Evolutionary conservation across 2,888 invertebrate species (phyloP), one percentile per base, ranked within the genome.

Genomic region (Cinara cedri): DNA sequence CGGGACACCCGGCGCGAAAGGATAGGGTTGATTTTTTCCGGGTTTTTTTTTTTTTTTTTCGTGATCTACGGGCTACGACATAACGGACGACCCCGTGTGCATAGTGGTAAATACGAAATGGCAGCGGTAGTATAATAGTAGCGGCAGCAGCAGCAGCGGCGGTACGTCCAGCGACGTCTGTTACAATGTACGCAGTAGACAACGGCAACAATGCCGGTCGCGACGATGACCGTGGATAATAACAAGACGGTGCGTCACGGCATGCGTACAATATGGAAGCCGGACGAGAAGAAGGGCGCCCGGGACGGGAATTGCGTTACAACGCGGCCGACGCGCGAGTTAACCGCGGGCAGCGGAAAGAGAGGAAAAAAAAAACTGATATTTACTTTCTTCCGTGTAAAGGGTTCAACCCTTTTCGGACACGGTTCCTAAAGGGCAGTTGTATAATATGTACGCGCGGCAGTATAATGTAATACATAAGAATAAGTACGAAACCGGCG

Each of bases 351-450:
- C 44, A 8, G 13, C 24, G 4, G 8, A 14, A 1, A 21, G n/a
- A 8, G 16, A 6, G 21, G 49, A 26, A 6, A n/a, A 16, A 21
- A 19, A 42, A 57, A 76, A 26, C 51, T 78, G 78, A 60, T 78
- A 78, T 78, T 78, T 78, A 78, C 70, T 70, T 60, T 78, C 60
- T 34, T 70, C 14, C 13, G 16, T 66, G n/a, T 46, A 3, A 10
- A 24, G 76, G 76, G 76, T 68, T 78, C 60, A 78, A 78, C 78
- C 78, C 78, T 78, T 78, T 76, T 78, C 24, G 78, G 70, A 78
- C 60, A 78, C 70, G 78, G 78, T 60, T 44, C 57, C 10, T 70
- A 78, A 78, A 78, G 68, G 78, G 78, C 78, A 78, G 60, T 60
- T 14, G 65, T 72, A 72, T 42, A 21, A 62, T 63, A n/a, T 16